Percentiles rank a stretch among this genome's conserved stretches.
phyloP scores from a whole-genome alignment of 2,888 invertebrate genomes.

The Cephonodes hylas region DNA sequence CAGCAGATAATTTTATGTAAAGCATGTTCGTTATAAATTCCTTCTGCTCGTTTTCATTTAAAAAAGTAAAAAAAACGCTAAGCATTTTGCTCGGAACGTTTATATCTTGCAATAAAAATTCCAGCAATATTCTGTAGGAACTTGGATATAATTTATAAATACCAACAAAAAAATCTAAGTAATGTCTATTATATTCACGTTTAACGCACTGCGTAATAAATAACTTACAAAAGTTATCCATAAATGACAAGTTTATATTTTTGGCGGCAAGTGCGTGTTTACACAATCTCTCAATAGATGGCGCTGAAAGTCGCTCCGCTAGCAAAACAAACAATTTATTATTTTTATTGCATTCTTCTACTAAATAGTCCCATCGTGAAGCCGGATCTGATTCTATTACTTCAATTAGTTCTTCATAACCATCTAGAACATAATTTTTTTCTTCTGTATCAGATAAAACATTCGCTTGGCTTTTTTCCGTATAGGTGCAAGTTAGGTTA shows the following conservation, averaged over 20 bases:
- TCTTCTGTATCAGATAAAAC: slow-evolving; percentile 12
- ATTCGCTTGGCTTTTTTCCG: slow-evolving; percentile 17
- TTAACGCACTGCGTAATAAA: slow-evolving; percentile 48
- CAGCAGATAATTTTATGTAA: slow-evolving; percentile 33
- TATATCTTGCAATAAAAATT: slow-evolving; percentile 40
- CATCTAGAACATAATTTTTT: slow-evolving; percentile 16
- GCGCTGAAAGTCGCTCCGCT: slow-evolving; percentile 37
- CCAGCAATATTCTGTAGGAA: slow-evolving; percentile 39
- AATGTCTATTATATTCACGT: slow-evolving; percentile 38
- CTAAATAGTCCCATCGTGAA: slow-evolving; percentile 32
- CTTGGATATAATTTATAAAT: slow-evolving; percentile 33
- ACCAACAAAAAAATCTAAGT: slow-evolving; percentile 48
- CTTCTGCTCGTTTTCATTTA: slow-evolving; percentile 29
- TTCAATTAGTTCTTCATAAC: slow-evolving; percentile 37
- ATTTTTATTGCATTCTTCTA: slow-evolving; percentile 39
- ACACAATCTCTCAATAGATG: slow-evolving; percentile 43
- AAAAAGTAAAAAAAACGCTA: slow-evolving; percentile 43
- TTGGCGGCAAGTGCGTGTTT: slow-evolving; percentile 36
- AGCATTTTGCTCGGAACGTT: slow-evolving; percentile 43
- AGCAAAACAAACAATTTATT: slow-evolving; percentile 33
- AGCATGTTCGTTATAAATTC: slow-evolving; percentile 38
- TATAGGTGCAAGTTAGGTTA: slow-evolving; percentile 6
- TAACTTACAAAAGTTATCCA: slow-evolving; percentile 31
- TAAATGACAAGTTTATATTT: slow-evolving; percentile 29
- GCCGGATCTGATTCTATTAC: slow-evolving; percentile 37